phyloP scores from a whole-genome alignment of 2,888 invertebrate genomes.

The Keiferia lycopersicella region DNA sequence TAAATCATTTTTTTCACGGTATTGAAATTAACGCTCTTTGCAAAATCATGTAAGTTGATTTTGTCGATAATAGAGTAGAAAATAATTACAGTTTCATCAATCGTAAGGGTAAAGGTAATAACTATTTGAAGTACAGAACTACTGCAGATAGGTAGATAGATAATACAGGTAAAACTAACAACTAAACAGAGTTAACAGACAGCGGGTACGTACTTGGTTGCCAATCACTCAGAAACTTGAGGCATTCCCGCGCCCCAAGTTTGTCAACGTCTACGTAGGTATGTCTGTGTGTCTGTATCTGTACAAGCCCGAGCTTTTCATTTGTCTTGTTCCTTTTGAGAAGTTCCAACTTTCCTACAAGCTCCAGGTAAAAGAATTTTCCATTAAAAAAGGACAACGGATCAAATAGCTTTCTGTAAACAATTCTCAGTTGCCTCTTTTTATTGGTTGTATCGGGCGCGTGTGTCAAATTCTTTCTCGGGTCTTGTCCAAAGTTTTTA shows the following conservation, averaged over 20 bases:
- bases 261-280: slow-evolving; percentile 7
- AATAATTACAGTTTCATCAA: not conserved
- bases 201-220: not conserved
- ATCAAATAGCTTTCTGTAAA: slow-evolving; percentile 67
- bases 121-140: not conserved
- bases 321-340: slow-evolving; percentile 69
- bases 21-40: not conserved
- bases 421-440: slow-evolving; percentile 58
- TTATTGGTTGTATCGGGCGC: slow-evolving; percentile 70
- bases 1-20: not conserved
- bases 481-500: slow-evolving; percentile 28
- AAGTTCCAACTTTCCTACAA: slow-evolving; percentile 56
- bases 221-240: slow-evolving; percentile 13
- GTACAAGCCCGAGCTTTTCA: slow-evolving; percentile 47
- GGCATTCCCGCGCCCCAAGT: slow-evolving; percentile 11
- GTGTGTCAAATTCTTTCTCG: slow-evolving; percentile 55
- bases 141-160: too few species aligned
- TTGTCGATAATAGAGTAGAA: not conserved
- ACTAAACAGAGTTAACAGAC: not conserved
- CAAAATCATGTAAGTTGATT: not conserved
- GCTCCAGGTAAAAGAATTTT: slow-evolving; percentile 69
- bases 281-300: slow-evolving; percentile 27
- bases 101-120: not conserved
- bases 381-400: slow-evolving; percentile 69
- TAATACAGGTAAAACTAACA: too few species aligned